A percentile compares a stretch with the other conserved stretches of the same genome.
phyloP scores from a whole-genome alignment of 2,113 vertebrate genomes.

The Argyrosomus japonicus region DNA sequence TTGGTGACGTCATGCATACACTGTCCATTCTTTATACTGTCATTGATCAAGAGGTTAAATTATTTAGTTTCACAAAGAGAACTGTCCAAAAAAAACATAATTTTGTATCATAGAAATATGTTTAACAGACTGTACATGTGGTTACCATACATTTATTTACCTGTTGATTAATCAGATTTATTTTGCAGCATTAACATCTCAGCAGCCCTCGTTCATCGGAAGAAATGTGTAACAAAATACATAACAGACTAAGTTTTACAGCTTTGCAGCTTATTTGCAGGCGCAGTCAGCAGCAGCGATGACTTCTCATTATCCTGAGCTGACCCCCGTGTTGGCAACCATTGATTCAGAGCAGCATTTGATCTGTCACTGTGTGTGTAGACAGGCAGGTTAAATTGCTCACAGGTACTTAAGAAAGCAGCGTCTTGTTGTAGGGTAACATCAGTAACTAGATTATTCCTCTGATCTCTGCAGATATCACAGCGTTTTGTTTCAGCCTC shows the following conservation, averaged over 20 bases:
- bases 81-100: background rate
- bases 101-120: background rate
- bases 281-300: no score
- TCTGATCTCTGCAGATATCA: constrained; percentile 18
- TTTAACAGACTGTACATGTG: background rate
- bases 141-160: no score
- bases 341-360: constrained; percentile 3
- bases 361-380: background rate
- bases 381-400: background rate
- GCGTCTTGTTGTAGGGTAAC: background rate
- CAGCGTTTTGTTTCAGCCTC: constrained; percentile 6
- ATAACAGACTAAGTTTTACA: no score
- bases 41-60: no score
- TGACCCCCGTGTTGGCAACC: background rate
- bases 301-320: no score
- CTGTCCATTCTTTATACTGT: no score
- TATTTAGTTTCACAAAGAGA: background rate
- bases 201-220: no score
- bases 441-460: background rate
- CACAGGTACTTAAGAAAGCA: background rate
- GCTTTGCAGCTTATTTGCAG: no score
- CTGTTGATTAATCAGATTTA: background rate
- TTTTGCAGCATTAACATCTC: background rate
- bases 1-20: no score
- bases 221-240: no score